Base-by-base conservation (phyloP, 2,797 vertebrate species). In the Tadarida brasiliensis region DNA sequence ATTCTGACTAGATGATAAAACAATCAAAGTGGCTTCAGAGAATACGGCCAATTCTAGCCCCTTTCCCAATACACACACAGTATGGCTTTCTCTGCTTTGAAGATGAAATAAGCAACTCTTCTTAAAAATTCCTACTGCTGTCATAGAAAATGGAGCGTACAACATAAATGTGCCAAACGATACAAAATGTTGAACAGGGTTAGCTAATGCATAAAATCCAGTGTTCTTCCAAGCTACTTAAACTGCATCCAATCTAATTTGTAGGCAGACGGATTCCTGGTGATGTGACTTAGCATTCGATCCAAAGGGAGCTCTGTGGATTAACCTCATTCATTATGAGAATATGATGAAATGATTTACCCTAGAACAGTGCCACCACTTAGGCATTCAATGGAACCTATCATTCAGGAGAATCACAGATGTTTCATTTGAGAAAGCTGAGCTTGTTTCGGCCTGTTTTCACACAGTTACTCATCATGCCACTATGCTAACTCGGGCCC, bases 251-350 rank as follows among this genome's bases (percentile, higher is more conserved):
- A 97, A 84, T 3, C 93, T 88, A 97, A 96, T 90, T 96, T 93
- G 95, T n/a, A 97, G 92, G 76, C 93, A 97, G 94, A 86, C 94
- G 90, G 96, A 96, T 96, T 98, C 76, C 85, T 97, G 95, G 94
- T 97, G 87, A 98, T 77, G 82, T 82, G 91, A 97, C 94, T 96
- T 96, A 85, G 68, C 82, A 81, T 91, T 54, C 78, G 84, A 85
- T 49, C 28, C 28, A 97, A 96, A 3, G 11, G 83, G n/a, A 97
- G 30, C 51, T 93, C 24, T 88, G 87, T n/a, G 59, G 57, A 76
- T 91, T 84, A 84, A 11, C 59, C 22, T 67, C 47, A 59, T 59
- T 90, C 93, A 96, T 65, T 77, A 87, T 90, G 74, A 93, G 63
- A 97, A 67, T 61, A 92, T 73, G 47, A 97, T 83, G 78, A 86